phyloP scores from a whole-genome alignment of 2,888 invertebrate genomes.

The Melieria crassipennis region DNA sequence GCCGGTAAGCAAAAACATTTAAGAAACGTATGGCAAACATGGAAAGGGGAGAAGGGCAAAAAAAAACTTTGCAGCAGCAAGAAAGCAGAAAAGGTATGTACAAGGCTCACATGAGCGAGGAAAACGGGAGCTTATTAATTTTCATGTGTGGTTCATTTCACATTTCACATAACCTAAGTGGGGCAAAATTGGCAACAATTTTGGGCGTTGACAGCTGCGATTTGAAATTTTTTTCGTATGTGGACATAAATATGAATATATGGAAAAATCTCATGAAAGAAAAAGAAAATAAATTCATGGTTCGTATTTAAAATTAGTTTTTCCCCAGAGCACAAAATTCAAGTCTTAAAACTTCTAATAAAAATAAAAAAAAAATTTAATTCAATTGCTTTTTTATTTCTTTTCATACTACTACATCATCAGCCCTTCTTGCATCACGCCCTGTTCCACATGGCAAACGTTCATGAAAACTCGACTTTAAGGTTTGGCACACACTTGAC shows the following conservation, averaged over 20 bases:
- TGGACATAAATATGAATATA: too few species aligned
- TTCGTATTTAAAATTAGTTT: constrained; percentile 36
- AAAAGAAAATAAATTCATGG: constrained; percentile 42
- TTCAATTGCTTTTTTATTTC: too few species aligned
- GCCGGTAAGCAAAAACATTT: constrained; percentile 22
- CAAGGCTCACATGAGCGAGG: constrained; percentile 9
- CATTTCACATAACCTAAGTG: constrained; percentile 17
- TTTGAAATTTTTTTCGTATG: too few species aligned
- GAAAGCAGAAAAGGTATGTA: not conserved
- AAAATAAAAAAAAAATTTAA: too few species aligned
- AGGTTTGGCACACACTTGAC: constrained; percentile 57
- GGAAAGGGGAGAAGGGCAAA: constrained; percentile 19
- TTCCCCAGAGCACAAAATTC: too few species aligned
- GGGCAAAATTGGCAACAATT: constrained; percentile 35
- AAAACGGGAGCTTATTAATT: constrained; percentile 50
- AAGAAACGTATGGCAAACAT: constrained; percentile 22
- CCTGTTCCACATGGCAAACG: too few species aligned
- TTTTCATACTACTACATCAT: too few species aligned
- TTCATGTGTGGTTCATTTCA: constrained; percentile 51
- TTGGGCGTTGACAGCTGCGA: constrained; percentile 39
- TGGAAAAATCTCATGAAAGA: constrained; percentile 12
- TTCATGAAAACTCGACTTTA: constrained; percentile 38
- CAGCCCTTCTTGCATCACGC: too few species aligned
- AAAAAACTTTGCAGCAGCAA: constrained; percentile 14
- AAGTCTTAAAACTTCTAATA: too few species aligned